A percentile compares a stretch with the other conserved stretches of the same genome.
phyloP scores from a whole-genome alignment of 2,113 vertebrate genomes.

The Amphilophus citrinellus region DNA sequence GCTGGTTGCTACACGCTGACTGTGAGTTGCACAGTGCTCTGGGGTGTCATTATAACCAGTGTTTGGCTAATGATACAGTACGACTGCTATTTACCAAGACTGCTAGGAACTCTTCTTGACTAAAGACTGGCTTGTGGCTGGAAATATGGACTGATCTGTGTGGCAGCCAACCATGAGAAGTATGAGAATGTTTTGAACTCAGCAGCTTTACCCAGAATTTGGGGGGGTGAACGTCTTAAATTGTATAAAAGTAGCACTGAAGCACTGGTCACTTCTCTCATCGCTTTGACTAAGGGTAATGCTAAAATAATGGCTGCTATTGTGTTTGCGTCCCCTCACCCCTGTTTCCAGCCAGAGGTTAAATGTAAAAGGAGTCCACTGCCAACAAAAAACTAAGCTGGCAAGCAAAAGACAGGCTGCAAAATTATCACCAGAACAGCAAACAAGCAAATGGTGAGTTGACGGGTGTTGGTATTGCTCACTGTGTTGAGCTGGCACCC shows the following conservation, averaged over 20 bases:
- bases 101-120: conserved; percentile 60
- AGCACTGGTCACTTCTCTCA: conserved; percentile 1
- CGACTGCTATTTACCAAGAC: conserved; percentile 62
- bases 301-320: conserved; percentile 46
- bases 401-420: neutral
- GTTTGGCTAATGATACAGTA: conserved; percentile 74
- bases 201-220: conserved; percentile 12
- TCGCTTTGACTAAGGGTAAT: conserved; percentile 33
- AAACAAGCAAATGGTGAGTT: neutral
- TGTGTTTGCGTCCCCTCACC: conserved; percentile 37
- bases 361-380: conserved; percentile 26
- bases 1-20: conserved; percentile 69
- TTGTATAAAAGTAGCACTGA: conserved; percentile 4
- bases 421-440: neutral
- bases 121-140: conserved; percentile 67
- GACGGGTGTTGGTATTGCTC: neutral
- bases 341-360: conserved; percentile 36
- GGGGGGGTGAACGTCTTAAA: neutral
- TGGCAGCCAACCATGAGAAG: conserved; percentile 39
- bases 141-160: conserved; percentile 58
- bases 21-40: conserved; percentile 37
- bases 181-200: conserved; percentile 54
- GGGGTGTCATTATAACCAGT: conserved; percentile 74
- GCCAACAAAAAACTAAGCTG: conserved; percentile 5
- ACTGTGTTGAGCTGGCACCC: neutral